A percentile compares a stretch with the other conserved stretches of the same genome.
These are phyloP conservation scores for Acomys russatus DNA, from an alignment of 2,797 vertebrate species.

Conservation along the genomic window DNA sequence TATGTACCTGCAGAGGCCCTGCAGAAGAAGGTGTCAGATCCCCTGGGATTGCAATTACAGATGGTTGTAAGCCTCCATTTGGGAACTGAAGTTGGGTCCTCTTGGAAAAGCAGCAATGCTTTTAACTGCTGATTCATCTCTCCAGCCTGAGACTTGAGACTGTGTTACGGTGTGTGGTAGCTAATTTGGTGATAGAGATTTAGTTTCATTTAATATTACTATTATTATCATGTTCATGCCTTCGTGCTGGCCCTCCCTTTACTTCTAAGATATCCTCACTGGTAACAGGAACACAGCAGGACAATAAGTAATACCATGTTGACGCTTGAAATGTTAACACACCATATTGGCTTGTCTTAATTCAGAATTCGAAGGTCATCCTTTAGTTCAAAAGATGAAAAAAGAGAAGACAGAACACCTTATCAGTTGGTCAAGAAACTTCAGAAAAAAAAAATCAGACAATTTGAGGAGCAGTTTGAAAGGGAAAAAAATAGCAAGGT, in stretches of 20 bases:
- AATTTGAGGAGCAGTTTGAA: slow-evolving; percentile 99
- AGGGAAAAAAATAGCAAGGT: slow-evolving; percentile 98
- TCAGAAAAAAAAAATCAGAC: slow-evolving; percentile 97
- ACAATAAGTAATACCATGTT: background rate
- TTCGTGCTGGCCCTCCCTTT: background rate
- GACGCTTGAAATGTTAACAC: slow-evolving; percentile 50
- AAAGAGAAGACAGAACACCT: slow-evolving; percentile 94
- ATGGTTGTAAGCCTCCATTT: no score
- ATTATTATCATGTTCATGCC: no score
- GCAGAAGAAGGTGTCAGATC: background rate
- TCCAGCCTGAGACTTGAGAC: no score
- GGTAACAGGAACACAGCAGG: background rate
- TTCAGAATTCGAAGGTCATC: slow-evolving; percentile 95
- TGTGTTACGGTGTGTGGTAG: no score
- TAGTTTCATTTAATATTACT: no score
- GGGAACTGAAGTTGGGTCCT: no score
- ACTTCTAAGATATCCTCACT: slow-evolving; percentile 49
- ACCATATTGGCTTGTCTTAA: slow-evolving; percentile 65
- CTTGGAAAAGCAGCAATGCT: no score
- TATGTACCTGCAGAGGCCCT: background rate
- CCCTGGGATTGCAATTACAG: background rate
- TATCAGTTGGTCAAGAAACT: slow-evolving; percentile 98
- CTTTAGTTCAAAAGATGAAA: slow-evolving; percentile 95
- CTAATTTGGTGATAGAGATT: background rate
- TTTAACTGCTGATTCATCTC: no score